Evolutionary conservation across 2,888 invertebrate species (phyloP), one percentile per base, ranked within the genome.

Genomic region (Scotopteryx bipunctaria): DNA sequence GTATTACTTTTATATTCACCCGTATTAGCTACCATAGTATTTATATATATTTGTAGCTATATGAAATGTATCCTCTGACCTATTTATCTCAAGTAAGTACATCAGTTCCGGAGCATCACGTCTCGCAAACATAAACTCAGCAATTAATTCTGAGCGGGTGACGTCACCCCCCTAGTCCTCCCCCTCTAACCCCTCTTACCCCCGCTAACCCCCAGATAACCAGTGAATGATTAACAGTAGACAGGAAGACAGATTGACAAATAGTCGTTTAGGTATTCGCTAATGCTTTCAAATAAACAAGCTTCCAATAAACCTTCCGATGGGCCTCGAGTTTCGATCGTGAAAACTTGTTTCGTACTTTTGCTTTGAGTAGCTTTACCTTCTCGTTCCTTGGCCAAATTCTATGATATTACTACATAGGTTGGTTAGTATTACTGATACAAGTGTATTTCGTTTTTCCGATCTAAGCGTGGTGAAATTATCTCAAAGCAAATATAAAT

Each of bases 171-270:
- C 55, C n/a, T n/a, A n/a, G n/a, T n/a, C n/a, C n/a, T n/a, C n/a
- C n/a, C n/a, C 41, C 40, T 27, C 11, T 21, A 21, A 21, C 21
- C 42, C 62, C 64, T 63, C 63, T 55, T 52, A 27, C 61, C 62
- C 66, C 68, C 49, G 61, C 60, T 69, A 57, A 51, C 53, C 62
- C 71, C 73, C 75, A 77, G 79, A 83, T 83, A 83, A 81, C 78
- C 54, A 40, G 78, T 75, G 82, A 81, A 87, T 89, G 89, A 89
- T 89, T 90, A 87, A 88, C 83, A 81, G 81, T 78, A 86, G 86
- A 81, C 87, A 81, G 87, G 83, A 86, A 90, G 89, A 86, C 84
- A 82, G 86, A 87, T 86, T 87, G 88, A 89, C 89, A 87, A 89
- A 89, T 89, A 89, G 87, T 85, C 86, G 81, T 82, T 89, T 83